Conservation (phyloP, 2,888 invertebrate species). For the Dynastes grantii region DNA sequence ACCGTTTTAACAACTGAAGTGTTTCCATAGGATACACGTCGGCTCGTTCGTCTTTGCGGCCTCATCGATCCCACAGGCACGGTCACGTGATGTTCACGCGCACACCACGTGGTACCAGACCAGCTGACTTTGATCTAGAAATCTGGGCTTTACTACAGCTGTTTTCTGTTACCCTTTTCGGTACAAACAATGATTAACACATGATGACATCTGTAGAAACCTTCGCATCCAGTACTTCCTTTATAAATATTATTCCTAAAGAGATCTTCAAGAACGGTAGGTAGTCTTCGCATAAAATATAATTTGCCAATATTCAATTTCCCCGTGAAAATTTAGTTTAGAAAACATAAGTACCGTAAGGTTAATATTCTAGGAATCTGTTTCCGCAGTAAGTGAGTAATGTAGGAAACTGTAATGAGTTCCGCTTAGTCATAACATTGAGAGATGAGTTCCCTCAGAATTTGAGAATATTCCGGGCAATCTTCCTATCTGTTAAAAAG, state of each 20-base stretch:
- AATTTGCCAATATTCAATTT: too few species aligned
- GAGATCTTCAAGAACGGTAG: too few species aligned
- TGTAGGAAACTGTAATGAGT: not conserved
- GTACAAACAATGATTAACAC: not conserved
- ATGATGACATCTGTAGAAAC: too few species aligned
- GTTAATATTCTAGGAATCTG: constrained; percentile 11
- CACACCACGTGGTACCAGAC: constrained; percentile 60
- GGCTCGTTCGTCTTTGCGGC: constrained; percentile 49
- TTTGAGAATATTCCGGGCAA: too few species aligned
- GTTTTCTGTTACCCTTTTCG: constrained; percentile 31
- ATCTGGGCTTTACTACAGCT: constrained; percentile 45
- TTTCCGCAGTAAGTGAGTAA: not conserved
- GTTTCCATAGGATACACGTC: constrained; percentile 52
- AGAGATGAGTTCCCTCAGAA: too few species aligned
- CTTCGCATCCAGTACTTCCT: not conserved
- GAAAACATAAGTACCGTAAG: too few species aligned
- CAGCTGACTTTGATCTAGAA: constrained; percentile 56
- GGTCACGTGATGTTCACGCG: constrained; percentile 67
- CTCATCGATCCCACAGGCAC: constrained; percentile 64
- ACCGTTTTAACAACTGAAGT: constrained; percentile 58
- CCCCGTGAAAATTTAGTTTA: too few species aligned
- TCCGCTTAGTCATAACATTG: not conserved
- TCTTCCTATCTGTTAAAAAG: too few species aligned
- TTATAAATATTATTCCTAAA: not conserved
- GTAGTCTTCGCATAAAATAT: too few species aligned